Base-by-base conservation (phyloP, 2,113 vertebrate species). In the Platichthys stellatus region DNA sequence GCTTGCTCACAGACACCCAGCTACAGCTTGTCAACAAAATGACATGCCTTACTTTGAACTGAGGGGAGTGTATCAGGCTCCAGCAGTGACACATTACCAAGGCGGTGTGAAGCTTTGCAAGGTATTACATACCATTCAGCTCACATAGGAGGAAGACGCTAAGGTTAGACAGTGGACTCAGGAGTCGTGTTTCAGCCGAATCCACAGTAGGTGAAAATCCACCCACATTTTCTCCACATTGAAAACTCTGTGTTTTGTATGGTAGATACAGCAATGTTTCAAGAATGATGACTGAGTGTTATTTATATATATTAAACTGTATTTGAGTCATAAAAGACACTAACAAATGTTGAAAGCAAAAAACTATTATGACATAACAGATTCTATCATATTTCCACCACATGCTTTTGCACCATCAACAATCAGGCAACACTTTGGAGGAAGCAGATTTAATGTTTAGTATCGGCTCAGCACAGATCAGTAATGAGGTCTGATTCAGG, bases 21-120 rank as follows among this genome's bases (percentile, higher is more conserved):
- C 71, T 69, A 81, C 75, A 69, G 72, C 85, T 74, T 88, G 84
- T 88, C 88, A 90, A 88, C 84, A 87, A 76, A 85, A 91, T 89
- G 84, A 84, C 80, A 86, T 76, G 66, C 72, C 40, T 79, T 73
- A 60, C 85, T 88, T 89, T 89, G 81, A 91, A 80, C 77, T 63
- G 62, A 80, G 71, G 68, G 15, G 79, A 80, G 76, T 80, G 72
- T 66, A 81, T 81, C 61, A 78, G 81, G 81, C 76, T 88, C 81
- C 85, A 72, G 76, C 69, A 35, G 76, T 82, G 89, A 86, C 66
- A 80, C 74, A 78, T 84, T 76, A 87, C 64, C 73, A 43, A 20
- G 57, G 84, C 84, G 35, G 61, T 78, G 49, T 80, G 71, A 12
- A 83, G 76, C 57, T 72, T 66, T 86, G 26, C 56, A 61, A 63